Conservation (phyloP, 2,888 invertebrate species). For the Mythimna impura region DNA sequence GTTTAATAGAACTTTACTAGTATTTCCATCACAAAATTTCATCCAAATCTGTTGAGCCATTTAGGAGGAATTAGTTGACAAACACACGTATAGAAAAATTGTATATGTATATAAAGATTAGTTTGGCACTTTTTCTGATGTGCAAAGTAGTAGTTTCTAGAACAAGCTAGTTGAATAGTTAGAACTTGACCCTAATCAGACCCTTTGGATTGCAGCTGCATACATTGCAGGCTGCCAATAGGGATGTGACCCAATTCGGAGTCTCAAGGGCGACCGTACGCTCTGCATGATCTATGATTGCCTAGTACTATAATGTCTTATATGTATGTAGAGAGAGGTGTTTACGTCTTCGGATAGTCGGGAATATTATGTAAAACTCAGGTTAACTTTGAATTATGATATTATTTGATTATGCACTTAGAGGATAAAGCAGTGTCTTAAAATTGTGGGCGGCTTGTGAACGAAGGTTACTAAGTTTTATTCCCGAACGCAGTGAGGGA, state of each 20-base stretch:
- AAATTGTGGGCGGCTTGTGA: no score
- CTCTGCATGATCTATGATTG: conserved; percentile 22
- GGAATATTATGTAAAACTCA: no score
- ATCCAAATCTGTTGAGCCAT: no score
- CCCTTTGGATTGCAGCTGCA: conserved; percentile 68
- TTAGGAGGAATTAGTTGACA: no score
- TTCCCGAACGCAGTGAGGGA: no score
- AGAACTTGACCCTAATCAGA: conserved; percentile 62
- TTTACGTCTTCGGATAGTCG: background rate
- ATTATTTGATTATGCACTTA: no score
- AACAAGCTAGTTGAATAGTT: conserved; percentile 54
- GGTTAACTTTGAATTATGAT: no score
- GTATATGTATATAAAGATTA: background rate
- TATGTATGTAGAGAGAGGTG: background rate
- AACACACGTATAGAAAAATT: no score
- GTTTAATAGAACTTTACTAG: no score
- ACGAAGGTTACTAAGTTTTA: no score
- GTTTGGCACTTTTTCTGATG: background rate
- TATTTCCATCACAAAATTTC: no score
- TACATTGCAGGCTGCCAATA: conserved; percentile 64
- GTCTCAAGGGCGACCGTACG: conserved; percentile 68
- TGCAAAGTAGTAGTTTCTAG: conserved; percentile 26
- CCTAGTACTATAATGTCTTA: conserved; percentile 9
- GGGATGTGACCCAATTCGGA: conserved; percentile 74
- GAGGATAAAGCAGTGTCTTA: no score